These are phyloP conservation scores for Pyxicephalus adspersus DNA, from an alignment of 2,113 vertebrate species.

Conservation along the genomic window DNA sequence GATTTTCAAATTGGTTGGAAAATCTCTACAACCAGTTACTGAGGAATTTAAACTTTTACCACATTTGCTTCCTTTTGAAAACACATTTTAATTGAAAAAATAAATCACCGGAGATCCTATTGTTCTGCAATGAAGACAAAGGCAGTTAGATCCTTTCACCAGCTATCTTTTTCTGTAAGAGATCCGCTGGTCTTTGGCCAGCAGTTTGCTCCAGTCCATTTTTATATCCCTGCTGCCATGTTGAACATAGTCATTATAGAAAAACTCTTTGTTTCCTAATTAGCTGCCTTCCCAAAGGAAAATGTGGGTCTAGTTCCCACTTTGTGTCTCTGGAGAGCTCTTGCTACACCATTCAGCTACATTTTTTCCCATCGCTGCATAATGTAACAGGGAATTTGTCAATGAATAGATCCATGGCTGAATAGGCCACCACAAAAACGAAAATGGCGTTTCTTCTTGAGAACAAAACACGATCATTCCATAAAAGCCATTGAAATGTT, in stretches of 20 bases:
- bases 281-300: constrained; percentile 23
- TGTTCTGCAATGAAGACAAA: too few relatives aligned
- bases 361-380: constrained; percentile 49
- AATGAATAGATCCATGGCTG: constrained; percentile 37
- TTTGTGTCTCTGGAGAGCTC: constrained; percentile 24
- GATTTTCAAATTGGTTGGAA: too few relatives aligned
- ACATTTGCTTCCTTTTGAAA: too few relatives aligned
- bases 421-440: constrained; percentile 41
- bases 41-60: too few relatives aligned
- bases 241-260: not conserved
- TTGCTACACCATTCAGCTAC: constrained; percentile 30
- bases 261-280: constrained; percentile 31
- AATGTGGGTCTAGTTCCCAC: constrained; percentile 22
- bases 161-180: too few relatives aligned
- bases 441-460: constrained; percentile 38
- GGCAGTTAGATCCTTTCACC: too few relatives aligned
- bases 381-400: constrained; percentile 44
- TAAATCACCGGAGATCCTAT: too few relatives aligned
- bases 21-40: too few relatives aligned
- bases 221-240: not conserved
- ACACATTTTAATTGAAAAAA: too few relatives aligned
- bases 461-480: constrained; percentile 30
- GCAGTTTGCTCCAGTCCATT: not conserved
- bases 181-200: too few relatives aligned
- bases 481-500: constrained; percentile 37